These are phyloP conservation scores for Magallana nippona DNA, from an alignment of 2,888 invertebrate genomes.

Conservation along the genomic window DNA sequence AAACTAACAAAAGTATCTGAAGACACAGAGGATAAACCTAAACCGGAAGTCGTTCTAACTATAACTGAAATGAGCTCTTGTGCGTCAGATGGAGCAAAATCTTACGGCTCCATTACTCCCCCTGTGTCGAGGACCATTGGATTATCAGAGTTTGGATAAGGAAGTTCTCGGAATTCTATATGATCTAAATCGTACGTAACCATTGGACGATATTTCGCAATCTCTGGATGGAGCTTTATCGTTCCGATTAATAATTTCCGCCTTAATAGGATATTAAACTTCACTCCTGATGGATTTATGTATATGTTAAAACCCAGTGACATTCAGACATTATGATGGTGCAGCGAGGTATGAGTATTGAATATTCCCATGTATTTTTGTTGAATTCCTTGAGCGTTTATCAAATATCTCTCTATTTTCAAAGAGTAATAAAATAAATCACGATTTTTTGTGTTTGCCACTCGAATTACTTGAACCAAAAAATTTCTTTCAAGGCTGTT, in stretches of 20 bases:
- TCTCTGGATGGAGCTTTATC: background rate
- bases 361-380: background rate
- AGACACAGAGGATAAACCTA: slow-evolving; percentile 21
- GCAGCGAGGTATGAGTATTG: background rate
- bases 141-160: slow-evolving; percentile 37
- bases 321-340: background rate
- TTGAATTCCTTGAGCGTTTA: background rate
- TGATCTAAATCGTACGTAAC: too few relatives aligned
- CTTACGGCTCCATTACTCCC: background rate
- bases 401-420: background rate
- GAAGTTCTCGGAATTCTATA: background rate
- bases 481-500: too few relatives aligned
- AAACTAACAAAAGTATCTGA: slow-evolving; percentile 39
- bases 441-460: too few relatives aligned
- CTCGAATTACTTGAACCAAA: too few relatives aligned
- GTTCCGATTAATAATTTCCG: background rate
- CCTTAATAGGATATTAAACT: background rate
- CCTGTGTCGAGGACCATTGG: slow-evolving; percentile 31
- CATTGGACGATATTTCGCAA: too few relatives aligned
- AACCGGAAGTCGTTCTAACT: slow-evolving; percentile 11
- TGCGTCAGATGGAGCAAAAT: slow-evolving; percentile 1
- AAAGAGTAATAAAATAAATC: too few relatives aligned
- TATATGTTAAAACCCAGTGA: slow-evolving; percentile 3
- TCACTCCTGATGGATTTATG: background rate
- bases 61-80: slow-evolving; percentile 22